A percentile compares a stretch with the other conserved stretches of the same genome.
Conservation (phyloP, 2,113 vertebrate genomes). For the Phalacrocorax pelagicus region DNA sequence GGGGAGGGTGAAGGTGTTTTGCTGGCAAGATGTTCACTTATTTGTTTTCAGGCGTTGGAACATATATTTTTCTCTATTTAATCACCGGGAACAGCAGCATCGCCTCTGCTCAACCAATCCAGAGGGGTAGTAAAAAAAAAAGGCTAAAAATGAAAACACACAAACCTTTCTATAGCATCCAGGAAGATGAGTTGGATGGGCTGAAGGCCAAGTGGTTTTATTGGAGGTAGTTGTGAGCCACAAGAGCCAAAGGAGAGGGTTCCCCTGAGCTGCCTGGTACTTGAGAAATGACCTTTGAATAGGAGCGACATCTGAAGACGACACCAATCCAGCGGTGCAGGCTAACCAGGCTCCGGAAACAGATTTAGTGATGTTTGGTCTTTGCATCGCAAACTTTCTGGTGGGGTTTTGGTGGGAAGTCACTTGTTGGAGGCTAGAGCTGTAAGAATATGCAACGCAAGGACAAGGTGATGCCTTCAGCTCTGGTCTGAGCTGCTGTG, state of each 20-base stretch:
- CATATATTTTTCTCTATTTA: not conserved
- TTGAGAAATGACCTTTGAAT: not conserved
- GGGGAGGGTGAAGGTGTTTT: not conserved
- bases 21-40: not conserved
- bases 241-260: not conserved
- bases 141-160: not conserved
- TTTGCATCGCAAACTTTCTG: accelerated
- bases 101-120: not conserved
- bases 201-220: not conserved
- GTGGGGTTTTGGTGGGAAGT: not conserved
- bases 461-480: not conserved
- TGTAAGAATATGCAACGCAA: not conserved
- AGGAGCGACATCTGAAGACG: not conserved
- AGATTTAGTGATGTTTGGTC: accelerated
- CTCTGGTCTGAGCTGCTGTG: not conserved
- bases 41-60: not conserved
- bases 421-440: not conserved
- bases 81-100: not conserved
- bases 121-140: not conserved
- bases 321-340: accelerated
- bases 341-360: not conserved
- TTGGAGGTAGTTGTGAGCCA: not conserved
- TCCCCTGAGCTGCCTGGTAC: not conserved
- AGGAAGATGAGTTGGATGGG: not conserved
- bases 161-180: not conserved